A percentile compares a stretch with the other conserved stretches of the same genome.
phyloP scores from a whole-genome alignment of 2,113 vertebrate species.

The Engystomops pustulosus region DNA sequence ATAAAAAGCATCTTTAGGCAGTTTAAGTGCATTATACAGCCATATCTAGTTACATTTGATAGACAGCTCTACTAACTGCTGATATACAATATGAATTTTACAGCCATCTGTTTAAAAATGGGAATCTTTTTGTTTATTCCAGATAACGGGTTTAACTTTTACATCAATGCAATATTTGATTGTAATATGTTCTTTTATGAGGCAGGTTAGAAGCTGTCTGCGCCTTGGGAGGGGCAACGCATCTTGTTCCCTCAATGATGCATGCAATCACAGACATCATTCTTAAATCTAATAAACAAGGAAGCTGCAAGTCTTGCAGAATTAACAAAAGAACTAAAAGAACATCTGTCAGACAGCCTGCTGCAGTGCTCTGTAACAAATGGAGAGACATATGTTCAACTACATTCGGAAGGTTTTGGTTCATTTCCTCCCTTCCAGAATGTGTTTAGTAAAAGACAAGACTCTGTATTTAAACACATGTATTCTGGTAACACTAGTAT shows the following conservation, averaged over 20 bases:
- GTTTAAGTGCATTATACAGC: neutral
- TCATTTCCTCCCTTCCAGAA: slow-evolving; percentile 20
- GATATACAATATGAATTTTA: slow-evolving; percentile 34
- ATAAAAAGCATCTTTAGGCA: neutral
- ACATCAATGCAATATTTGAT: slow-evolving; percentile 16
- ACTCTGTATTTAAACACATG: neutral
- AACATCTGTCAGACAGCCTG: slow-evolving; percentile 57
- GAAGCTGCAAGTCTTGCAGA: slow-evolving; percentile 46
- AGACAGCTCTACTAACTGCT: slow-evolving; percentile 42
- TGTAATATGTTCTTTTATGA: slow-evolving; percentile 36
- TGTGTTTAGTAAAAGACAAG: slow-evolving; percentile 26
- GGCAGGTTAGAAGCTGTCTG: slow-evolving; percentile 14
- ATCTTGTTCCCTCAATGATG: slow-evolving; percentile 34
- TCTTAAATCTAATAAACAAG: slow-evolving; percentile 51
- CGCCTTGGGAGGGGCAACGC: slow-evolving; percentile 12
- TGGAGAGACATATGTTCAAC: slow-evolving; percentile 48
- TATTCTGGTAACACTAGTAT: slow-evolving; percentile 11
- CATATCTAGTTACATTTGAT: slow-evolving; percentile 37
- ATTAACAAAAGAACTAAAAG: slow-evolving; percentile 52
- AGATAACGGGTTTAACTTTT: slow-evolving; percentile 30
- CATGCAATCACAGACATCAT: slow-evolving; percentile 37
- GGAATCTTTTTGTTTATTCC: slow-evolving; percentile 4
- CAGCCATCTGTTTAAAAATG: slow-evolving; percentile 36
- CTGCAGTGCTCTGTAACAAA: slow-evolving; percentile 48
- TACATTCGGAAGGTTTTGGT: slow-evolving; percentile 48